A percentile compares a stretch with the other conserved stretches of the same genome.
These are phyloP conservation scores for Bombus sibiricus DNA, from an alignment of 1,140 invertebrate species.

Conservation along the genomic window DNA sequence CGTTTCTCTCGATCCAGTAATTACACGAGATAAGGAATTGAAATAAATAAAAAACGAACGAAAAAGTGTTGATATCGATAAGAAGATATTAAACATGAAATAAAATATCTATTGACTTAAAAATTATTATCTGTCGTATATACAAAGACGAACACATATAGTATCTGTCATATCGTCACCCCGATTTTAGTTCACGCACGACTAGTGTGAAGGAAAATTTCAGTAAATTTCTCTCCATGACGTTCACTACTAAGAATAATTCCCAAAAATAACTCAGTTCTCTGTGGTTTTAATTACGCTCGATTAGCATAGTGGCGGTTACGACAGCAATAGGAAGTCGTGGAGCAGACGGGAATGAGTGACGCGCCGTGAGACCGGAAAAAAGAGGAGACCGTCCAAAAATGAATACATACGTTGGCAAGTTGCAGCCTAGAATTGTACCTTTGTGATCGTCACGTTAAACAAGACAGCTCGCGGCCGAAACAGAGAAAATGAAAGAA, in stretches of 20 bases:
- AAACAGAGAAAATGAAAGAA: conserved; percentile 1
- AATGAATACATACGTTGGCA: neutral
- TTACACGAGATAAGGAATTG: no score
- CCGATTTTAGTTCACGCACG: no score
- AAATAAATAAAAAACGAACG: no score
- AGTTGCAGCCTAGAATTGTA: neutral
- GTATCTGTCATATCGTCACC: neutral
- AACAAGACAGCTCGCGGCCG: neutral
- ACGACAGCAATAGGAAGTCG: neutral
- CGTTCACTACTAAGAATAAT: neutral
- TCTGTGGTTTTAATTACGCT: conserved; percentile 20
- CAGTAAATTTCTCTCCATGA: neutral
- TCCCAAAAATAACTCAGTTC: neutral
- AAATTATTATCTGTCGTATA: no score
- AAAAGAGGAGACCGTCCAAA: neutral
- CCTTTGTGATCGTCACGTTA: neutral
- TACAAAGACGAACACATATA: no score
- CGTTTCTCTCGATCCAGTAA: no score
- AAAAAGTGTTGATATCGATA: no score
- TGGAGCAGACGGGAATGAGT: neutral
- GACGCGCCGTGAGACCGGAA: neutral
- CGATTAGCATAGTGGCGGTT: conserved; percentile 31
- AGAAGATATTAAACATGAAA: no score
- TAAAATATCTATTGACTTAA: no score
- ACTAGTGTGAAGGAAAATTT: neutral